Percentiles rank a stretch among this genome's conserved stretches.
phyloP scores from a whole-genome alignment of 2,888 invertebrate species.

The Eupithecia tripunctaria region DNA sequence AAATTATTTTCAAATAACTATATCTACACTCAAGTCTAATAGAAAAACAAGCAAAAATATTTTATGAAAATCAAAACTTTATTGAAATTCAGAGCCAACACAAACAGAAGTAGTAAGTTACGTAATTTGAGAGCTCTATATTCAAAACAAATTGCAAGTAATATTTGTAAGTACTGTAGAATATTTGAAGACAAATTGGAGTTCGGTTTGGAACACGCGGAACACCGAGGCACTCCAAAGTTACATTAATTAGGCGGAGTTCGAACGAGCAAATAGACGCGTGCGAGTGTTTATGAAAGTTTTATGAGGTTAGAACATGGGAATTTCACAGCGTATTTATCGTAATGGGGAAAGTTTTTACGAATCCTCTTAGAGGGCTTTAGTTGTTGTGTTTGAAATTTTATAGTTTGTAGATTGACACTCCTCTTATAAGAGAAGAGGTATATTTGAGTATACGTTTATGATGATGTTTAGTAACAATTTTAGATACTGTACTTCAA shows the following conservation, averaged over 20 bases:
- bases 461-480: too few relatives aligned
- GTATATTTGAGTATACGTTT: too few relatives aligned
- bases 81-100: constrained; percentile 4
- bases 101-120: constrained; percentile 2
- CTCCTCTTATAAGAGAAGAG: background rate
- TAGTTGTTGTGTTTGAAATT: background rate
- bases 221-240: constrained; percentile 31
- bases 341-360: background rate
- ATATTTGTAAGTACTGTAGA: constrained; percentile 26
- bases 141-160: constrained; percentile 16
- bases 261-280: constrained; percentile 10
- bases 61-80: constrained; percentile 2
- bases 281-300: constrained; percentile 30
- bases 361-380: background rate
- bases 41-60: background rate
- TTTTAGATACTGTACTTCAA: too few relatives aligned
- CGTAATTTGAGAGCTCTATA: constrained; percentile 3
- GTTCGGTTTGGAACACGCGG: constrained; percentile 19
- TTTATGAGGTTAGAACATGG: constrained; percentile 30
- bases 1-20: background rate
- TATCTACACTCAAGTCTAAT: background rate
- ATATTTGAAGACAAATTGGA: constrained; percentile 26
- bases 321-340: constrained; percentile 11
- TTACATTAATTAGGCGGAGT: constrained; percentile 41
- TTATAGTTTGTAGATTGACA: background rate